Percentiles rank a stretch among this genome's conserved stretches.
phyloP scores from a whole-genome alignment of 2,888 invertebrate species.

The Tholera decimalis region DNA sequence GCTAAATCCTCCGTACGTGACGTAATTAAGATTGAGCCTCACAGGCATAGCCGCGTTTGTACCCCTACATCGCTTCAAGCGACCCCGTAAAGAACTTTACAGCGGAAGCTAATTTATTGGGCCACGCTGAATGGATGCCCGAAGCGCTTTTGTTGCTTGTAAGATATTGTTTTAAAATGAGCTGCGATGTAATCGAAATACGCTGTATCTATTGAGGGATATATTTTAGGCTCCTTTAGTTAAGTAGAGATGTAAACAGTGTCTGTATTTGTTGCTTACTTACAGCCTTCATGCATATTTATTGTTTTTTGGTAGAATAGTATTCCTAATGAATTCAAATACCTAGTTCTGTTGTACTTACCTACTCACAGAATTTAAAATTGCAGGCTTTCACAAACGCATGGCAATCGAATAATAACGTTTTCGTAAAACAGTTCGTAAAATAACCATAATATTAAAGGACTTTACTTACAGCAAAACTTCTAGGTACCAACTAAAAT shows the following conservation, averaged over 20 bases:
- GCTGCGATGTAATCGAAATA: conserved; percentile 63
- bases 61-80: conserved; percentile 58
- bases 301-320: conserved; percentile 23
- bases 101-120: conserved; percentile 60
- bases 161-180: conserved; percentile 65
- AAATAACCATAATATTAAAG: not conserved
- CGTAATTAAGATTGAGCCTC: conserved; percentile 78
- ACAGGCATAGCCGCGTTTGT: conserved; percentile 61
- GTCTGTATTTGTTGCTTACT: conserved; percentile 48
- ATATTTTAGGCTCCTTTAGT: conserved; percentile 57
- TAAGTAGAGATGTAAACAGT: conserved; percentile 55
- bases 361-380: not conserved
- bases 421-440: too few species aligned
- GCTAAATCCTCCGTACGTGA: conserved; percentile 83
- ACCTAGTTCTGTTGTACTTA: not conserved
- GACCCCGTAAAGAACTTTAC: conserved; percentile 60
- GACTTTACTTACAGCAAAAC: not conserved
- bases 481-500: not conserved
- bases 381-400: too few species aligned
- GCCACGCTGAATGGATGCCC: conserved; percentile 53
- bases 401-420: too few species aligned
- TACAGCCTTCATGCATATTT: conserved; percentile 42
- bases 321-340: not conserved
- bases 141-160: conserved; percentile 57
- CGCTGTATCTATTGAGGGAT: conserved; percentile 59